Base-by-base conservation (phyloP, 2,113 vertebrate species). In the Aegithalos caudatus region DNA sequence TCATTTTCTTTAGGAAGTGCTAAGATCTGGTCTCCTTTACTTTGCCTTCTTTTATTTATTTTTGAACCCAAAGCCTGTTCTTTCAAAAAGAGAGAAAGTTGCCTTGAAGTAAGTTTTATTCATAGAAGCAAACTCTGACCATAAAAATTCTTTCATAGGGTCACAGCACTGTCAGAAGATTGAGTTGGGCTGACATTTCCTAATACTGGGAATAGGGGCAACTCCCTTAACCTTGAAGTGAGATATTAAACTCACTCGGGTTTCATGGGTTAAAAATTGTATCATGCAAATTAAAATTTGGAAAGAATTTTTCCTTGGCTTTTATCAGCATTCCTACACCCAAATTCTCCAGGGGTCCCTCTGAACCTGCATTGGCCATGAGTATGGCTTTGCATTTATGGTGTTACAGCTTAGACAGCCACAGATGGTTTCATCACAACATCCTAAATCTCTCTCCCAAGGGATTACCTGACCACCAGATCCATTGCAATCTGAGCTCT, bases 101-200 rank as follows among this genome's bases (percentile, higher is more conserved):
- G 7, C 76, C 95, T 95, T 95, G 92, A 94, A 95, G 48, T 64
- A 86, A 64, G 74, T 92, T 95, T 95, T 69, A 77, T 58, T 56
- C 9, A 7, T 66, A 54, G 78, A 69, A 89, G 65, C 48, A 95
- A 95, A 84, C 37, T 24, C 65, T 91, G 81, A 84, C 81, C 86
- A 40, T 86, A 95, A 85, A 93, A 94, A 91, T 87, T 61, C 73
- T 95, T 96, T 91, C 89, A 94, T 37, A 89, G 61, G 23, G 77
- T 84, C 83, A 72, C 53, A 94, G 33, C 33, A 58, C 56, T 91
- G 69, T 88, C 74, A 77, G 66, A 40, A 93, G 57, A 72, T 54
- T 37, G 66, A 90, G 54, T 28, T 93, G 45, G 83, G 67, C 73
- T 91, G 78, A 69, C 25, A 50, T 56, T 84, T 89, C 61, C 48